Base-by-base conservation (phyloP, 2,888 invertebrate genomes). In the Halictus ligatus region DNA sequence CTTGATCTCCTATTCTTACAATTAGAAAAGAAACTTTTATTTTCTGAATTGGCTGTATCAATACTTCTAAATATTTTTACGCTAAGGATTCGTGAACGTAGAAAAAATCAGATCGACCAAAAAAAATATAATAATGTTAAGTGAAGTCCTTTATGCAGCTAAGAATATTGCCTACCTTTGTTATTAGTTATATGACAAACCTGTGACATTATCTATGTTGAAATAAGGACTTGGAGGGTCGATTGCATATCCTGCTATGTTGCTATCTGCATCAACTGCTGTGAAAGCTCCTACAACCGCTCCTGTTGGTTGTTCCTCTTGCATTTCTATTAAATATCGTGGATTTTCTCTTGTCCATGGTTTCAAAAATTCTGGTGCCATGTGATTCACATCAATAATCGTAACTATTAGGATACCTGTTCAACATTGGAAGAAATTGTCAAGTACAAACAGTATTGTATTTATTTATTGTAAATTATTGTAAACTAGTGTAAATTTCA, bases 271-370 rank as follows among this genome's bases (percentile, higher is more conserved):
- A 93, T 99, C 99, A 0, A 97, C 97, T 0, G 98, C 98, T 21
- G 97, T 96, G 92, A 98, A 97, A 0, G 97, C 98, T 67, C 97
- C 97, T 4, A 98, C 96, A 13, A 97, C 96, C 0, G 98, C 97
- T 13, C 98, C 98, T 0, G 97, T 94, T 0, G 98, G 98, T 93
- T 98, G 97, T 92, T 98, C 98, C 94, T 99, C 98, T 78, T 97
- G 96, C 91, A 98, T 96, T 94, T 97, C 97, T 79, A 97, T 95
- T 75, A 96, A 96, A 88, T 97, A 97, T 74, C 96, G 94, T 0
- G 97, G 97, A 90, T 96, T 96, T 72, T 97, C 96, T 21, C 95
- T 94, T 0, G 97, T 97, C 98, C 98, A 98, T 0, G 98, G 97
- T n/a, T 96, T 96, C 83, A 96, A 95, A 92, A 98, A 98, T 84